Conservation (phyloP, 2,888 invertebrate genomes). For the Cephus sareptanus region DNA sequence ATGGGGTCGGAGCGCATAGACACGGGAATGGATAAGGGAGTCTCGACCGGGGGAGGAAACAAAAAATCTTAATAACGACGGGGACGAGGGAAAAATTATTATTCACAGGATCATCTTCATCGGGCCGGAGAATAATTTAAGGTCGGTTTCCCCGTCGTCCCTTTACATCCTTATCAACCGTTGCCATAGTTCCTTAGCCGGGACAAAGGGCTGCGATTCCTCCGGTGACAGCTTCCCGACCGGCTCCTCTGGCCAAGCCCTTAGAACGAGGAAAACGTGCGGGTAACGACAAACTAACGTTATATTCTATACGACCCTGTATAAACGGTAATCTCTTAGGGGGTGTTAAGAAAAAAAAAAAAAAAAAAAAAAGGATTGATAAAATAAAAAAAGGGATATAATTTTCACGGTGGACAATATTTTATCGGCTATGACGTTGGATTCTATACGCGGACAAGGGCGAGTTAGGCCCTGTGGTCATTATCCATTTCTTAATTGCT, state of each 20-base stretch:
- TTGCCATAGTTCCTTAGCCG: not conserved
- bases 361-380: not conserved
- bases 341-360: not conserved
- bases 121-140: conserved; percentile 16
- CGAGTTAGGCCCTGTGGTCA: not conserved
- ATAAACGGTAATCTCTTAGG: not conserved
- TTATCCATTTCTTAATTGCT: not conserved
- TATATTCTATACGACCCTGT: conserved; percentile 15
- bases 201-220: not conserved
- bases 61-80: conserved; percentile 7
- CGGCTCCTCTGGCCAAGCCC: not conserved
- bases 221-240: not conserved
- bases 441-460: not conserved
- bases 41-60: not conserved
- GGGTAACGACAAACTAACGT: conserved; percentile 36
- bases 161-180: not conserved
- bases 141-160: not conserved
- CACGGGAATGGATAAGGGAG: not conserved
- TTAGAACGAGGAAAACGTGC: conserved; percentile 21
- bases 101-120: conserved; percentile 21
- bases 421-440: not conserved
- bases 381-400: not conserved
- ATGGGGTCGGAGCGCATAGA: not conserved
- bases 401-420: not conserved
- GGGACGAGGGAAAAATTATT: conserved; percentile 17